Percentiles rank a stretch among this genome's conserved stretches.
These are phyloP conservation scores for Bostrychus sinensis DNA, from an alignment of 2,113 vertebrate genomes.

Conservation along the genomic window DNA sequence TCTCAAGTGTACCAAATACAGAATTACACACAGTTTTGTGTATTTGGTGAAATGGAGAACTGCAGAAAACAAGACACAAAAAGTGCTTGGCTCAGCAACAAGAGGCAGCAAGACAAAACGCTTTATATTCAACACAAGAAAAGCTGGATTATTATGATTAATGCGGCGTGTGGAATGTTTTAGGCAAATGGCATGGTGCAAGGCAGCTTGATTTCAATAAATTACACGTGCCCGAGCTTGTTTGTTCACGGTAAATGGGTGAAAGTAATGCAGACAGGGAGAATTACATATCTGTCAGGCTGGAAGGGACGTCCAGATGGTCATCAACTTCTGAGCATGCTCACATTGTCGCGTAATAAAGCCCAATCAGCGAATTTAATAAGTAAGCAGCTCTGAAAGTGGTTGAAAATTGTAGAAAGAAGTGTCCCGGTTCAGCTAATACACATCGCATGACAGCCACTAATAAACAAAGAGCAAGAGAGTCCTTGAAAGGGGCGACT, in stretches of 20 bases:
- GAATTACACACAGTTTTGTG: constrained; percentile 22
- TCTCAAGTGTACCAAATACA: constrained; percentile 26
- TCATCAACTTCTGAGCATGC: constrained; percentile 7
- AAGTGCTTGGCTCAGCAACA: constrained; percentile 19
- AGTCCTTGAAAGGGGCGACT: neutral
- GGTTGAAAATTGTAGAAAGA: neutral
- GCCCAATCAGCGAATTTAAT: constrained; percentile 1
- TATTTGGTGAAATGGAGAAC: constrained; percentile 24
- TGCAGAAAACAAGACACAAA: constrained; percentile 25
- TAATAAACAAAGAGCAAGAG: constrained; percentile 4
- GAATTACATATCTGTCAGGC: constrained; percentile 37
- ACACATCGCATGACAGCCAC: neutral
- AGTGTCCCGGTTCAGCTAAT: neutral
- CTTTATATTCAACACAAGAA: constrained; percentile 48
- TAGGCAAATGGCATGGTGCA: constrained; percentile 47
- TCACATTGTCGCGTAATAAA: constrained; percentile 4
- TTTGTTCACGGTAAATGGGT: constrained; percentile 39
- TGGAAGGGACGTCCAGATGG: constrained; percentile 49
- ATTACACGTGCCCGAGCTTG: constrained; percentile 32
- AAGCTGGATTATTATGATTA: constrained; percentile 61
- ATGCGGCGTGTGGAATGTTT: constrained; percentile 49
- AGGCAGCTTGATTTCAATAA: constrained; percentile 48
- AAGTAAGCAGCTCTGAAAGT: neutral
- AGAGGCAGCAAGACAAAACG: constrained; percentile 18
- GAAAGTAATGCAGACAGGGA: constrained; percentile 41